Evolutionary conservation across 2,888 invertebrate genomes (phyloP), one percentile per base, ranked within the genome.

Genomic region (Xestoiulus laeticollis): DNA sequence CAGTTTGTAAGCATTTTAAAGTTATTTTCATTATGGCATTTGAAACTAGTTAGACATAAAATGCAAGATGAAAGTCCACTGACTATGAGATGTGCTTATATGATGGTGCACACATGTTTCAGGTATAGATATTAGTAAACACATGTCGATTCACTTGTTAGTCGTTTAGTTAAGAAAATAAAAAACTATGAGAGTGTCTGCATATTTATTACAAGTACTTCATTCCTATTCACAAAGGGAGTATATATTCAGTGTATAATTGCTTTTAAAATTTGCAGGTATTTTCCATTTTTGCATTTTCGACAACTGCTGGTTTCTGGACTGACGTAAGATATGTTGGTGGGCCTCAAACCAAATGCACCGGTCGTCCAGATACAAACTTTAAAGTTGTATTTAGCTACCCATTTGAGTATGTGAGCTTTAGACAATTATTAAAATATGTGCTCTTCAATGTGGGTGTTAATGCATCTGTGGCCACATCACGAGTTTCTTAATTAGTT

Each of bases 251-350:
- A 33, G 30, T 33, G 19, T 85, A 33, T 33, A 32, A 22, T 32
- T 48, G 19, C 26, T 86, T 22, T 38, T 32, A 53, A 2, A 4
- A 19, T 16, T 48, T 48, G 10, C 22, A 87, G 87, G 30, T 87
- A 22, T 87, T 87, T 78, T 43, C 87, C 87, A 87, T 87, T 38
- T 87, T 87, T 78, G 59, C 68, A 16, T 87, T 87, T 78, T 87
- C 87, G 5, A 87, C 87, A 32, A 87, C 87, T 0, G 78, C 68
- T 87, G 87, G 87, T 8, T 87, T 87, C 19, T 87, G 68, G 87
- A 87, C 87, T n/a, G 87, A 78, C 16, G 78, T 87, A 26, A 87
- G 19, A 68, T 87, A 38, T 87, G 22, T 33, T 33, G 87, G 8
- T 30, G 78, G 59, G 22, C 2, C 22, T 14, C 26, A 22, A 10